Base-by-base conservation (phyloP, 2,113 vertebrate genomes). In the Vicugna pacos region DNA sequence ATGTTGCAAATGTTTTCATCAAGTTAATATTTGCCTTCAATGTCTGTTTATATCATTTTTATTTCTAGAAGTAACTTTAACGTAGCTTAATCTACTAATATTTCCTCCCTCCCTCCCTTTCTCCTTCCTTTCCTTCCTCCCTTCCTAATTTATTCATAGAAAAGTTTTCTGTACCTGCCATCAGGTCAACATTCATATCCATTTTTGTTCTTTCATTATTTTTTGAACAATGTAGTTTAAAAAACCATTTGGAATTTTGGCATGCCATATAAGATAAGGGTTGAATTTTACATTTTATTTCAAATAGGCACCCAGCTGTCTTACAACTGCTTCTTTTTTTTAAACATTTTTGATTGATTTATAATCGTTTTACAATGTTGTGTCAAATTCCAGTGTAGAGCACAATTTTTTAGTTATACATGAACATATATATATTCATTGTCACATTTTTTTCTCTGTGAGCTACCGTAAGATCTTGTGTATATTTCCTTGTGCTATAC, bases 181-280 rank as follows among this genome's bases (percentile, higher is more conserved):
- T 26, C 26, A 79, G 19, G 83, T 48, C 69, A 90, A n/a, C 62
- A 67, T n/a, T 86, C 24, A 65, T 60, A 26, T 67, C 42, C 4
- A 72, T 64, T 48, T 96, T 92, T 67, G 16, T 77, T 93, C 24
- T 70, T 72, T 80, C 54, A 64, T 83, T 77, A 20, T 54, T 90
- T 87, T 62, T 95, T 97, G 15, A 67, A 64, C 42, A 79, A 64
- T 91, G 93, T 67, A 65, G 52, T 96, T 92, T 91, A 24, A 54
- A 91, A 89, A 42, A 82, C 30, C 56, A 60, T 86, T 96, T 92
- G 48, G 56, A 73, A 58, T 69, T 62, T 95, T 90, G 89, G 42
- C 22, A 76, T 75, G 32, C n/a, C 7, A 19, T 93, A 24, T 42
- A 52, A 86, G 26, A 22, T 90, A 50, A 96, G 26, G 8, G 60